Evolutionary conservation across 1,140 invertebrate genomes (phyloP), one percentile per base, ranked within the genome.

Genomic region (Pristionchus pacificus): DNA sequence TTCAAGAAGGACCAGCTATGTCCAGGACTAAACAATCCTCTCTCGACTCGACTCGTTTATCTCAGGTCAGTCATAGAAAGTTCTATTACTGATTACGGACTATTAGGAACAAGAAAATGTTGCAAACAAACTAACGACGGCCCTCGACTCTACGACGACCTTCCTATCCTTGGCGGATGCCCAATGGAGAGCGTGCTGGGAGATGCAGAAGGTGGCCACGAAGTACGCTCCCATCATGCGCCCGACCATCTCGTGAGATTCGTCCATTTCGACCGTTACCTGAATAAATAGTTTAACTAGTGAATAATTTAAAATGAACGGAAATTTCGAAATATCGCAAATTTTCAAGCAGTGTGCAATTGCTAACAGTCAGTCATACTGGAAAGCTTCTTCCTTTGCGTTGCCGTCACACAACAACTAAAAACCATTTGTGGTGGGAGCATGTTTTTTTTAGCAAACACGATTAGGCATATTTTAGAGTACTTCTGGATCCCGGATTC

Each of bases 161-260:
- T 70, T 33, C 29, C 83, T 65, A 66, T 82, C 80, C 1, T 65
- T 24, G n/a, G 61, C 38, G 31, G 31, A 33, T 28, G 68, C 62
- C 83, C 83, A 84, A 65, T 82, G 82, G 14, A 82, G 64, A 14
- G 77, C 77, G 60, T 81, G 79, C 10, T 74, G 68, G 14, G 68
- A 69, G 60, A 81, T 75, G 29, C 78, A 60, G 55, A 78, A 75
- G 2, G 80, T 80, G 25, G 76, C 60, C 14, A 80, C 67, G 38
- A 82, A 82, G 33, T 79, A 33, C 24, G 71, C 69, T 19, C 81
- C 81, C 81, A 83, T 83, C 19, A 84, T 55, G 32, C 82, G 77
- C 25, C 77, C 81, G 64, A 76, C 76, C n/a, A 83, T 63, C 55
- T 76, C 80, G 62, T 83, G 81, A 24, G 79, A 72, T 59, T 73